Evolutionary conservation across 2,797 vertebrate genomes (phyloP), one percentile per base, ranked within the genome.

Genomic region (Tenualosa ilisha): DNA sequence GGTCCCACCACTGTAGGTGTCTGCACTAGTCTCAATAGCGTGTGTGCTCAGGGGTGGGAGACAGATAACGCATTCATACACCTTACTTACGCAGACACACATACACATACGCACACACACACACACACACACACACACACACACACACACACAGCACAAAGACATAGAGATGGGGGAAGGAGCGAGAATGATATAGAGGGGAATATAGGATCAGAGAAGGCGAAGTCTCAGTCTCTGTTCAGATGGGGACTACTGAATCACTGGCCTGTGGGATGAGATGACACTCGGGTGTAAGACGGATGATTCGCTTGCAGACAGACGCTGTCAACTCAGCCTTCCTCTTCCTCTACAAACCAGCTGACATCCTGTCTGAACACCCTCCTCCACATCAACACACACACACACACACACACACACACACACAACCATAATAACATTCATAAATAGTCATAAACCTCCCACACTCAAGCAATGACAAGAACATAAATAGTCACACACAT

Each of bases 121-220:
- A 79, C 49, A 79, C 51, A 87, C 24, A 87, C 40, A 24, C 61
- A 68, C 40, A 54, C 53, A 3, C 51, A 68, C 81, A 17, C 83
- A 85, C 15, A n/a, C 9, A 24, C 54, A 87, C 26, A 53, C 51
- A 11, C 9, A 53, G 61, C 6, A 65, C 8, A 24, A n/a, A n/a
- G 31, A 31, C 31, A 31, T 31, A 24, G 59, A 24, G 24, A 65
- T 11, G 7, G 61, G 8, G 12, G 9, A 68, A 12, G 24, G 65
- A 31, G 9, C 2, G 65, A 68, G 65, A 26, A 7, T 8, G 61
- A 12, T 22, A 1, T 3, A 65, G n/a, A 65, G n/a, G 11, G 6
- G 61, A 65, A 31, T 6, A 31, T 22, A n/a, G n/a, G n/a, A 65
- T 65, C n/a, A 68, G 26, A 31, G 26, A 4, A 26, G 65, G 65